These are phyloP conservation scores for Mellivora capensis DNA, from an alignment of 2,113 vertebrate species.

Conservation along the genomic window DNA sequence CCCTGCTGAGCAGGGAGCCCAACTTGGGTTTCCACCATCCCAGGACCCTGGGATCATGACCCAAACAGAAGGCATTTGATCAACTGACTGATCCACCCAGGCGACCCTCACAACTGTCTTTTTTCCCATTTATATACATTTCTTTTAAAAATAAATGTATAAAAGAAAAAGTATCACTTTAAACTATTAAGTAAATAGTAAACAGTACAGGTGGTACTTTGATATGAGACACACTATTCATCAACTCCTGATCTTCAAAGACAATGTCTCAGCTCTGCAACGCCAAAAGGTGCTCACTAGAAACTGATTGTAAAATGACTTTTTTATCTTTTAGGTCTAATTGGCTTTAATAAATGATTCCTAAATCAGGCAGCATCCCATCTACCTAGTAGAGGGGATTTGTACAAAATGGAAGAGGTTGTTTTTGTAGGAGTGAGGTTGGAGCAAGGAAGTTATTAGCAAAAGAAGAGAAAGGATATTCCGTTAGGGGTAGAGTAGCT, in stretches of 20 bases:
- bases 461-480: neutral
- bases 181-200: neutral
- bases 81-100: no score
- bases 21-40: no score
- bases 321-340: neutral
- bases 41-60: no score
- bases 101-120: neutral
- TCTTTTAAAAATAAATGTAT: neutral
- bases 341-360: neutral
- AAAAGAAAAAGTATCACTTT: slow-evolving; percentile 17
- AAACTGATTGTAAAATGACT: slow-evolving; percentile 22
- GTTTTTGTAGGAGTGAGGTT: neutral
- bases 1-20: no score
- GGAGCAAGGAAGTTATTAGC: neutral
- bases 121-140: neutral
- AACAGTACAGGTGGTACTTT: neutral
- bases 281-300: neutral
- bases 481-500: neutral
- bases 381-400: neutral
- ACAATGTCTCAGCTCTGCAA: neutral
- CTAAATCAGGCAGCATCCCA: neutral
- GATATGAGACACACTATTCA: neutral
- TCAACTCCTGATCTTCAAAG: neutral
- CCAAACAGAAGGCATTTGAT: no score
- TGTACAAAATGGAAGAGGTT: neutral